A percentile compares a stretch with the other conserved stretches of the same genome.
Conservation (phyloP, 2,888 invertebrate species). For the Heliconius ismenius region DNA sequence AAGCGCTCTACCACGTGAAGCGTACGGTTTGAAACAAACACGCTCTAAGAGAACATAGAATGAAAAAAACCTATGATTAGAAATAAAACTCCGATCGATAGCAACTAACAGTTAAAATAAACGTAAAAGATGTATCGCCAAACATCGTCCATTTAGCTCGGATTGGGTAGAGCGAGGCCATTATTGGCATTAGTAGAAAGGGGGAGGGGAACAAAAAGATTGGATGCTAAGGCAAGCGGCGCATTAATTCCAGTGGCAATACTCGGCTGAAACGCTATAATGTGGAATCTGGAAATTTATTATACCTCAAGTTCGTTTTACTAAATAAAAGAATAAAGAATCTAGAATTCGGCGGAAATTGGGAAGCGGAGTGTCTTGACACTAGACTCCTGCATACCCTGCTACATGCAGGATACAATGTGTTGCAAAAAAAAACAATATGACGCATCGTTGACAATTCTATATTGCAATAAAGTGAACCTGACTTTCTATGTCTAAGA, state of each 20-base stretch:
- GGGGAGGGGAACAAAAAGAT: constrained; percentile 57
- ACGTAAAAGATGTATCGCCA: constrained; percentile 44
- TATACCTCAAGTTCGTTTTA: constrained; percentile 50
- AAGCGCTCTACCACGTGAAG: neutral
- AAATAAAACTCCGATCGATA: constrained; percentile 28
- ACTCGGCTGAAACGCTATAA: constrained; percentile 59
- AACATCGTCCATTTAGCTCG: constrained; percentile 45
- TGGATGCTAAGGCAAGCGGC: constrained; percentile 65
- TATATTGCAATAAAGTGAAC: neutral
- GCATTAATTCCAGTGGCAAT: constrained; percentile 72
- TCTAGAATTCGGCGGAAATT: too few relatives aligned
- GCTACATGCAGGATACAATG: too few relatives aligned
- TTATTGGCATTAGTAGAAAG: constrained; percentile 60
- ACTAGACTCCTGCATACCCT: too few relatives aligned
- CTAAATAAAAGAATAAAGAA: too few relatives aligned
- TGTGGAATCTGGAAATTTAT: constrained; percentile 70
- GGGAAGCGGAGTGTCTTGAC: too few relatives aligned
- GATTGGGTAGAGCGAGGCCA: constrained; percentile 56
- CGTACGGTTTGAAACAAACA: neutral
- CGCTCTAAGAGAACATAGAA: neutral
- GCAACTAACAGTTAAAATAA: constrained; percentile 37
- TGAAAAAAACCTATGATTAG: constrained; percentile 22
- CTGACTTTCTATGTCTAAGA: neutral
- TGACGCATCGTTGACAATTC: neutral
- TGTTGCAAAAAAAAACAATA: too few relatives aligned